These are phyloP conservation scores for Craniophora ligustri DNA, from an alignment of 2,888 invertebrate species.

Conservation along the genomic window DNA sequence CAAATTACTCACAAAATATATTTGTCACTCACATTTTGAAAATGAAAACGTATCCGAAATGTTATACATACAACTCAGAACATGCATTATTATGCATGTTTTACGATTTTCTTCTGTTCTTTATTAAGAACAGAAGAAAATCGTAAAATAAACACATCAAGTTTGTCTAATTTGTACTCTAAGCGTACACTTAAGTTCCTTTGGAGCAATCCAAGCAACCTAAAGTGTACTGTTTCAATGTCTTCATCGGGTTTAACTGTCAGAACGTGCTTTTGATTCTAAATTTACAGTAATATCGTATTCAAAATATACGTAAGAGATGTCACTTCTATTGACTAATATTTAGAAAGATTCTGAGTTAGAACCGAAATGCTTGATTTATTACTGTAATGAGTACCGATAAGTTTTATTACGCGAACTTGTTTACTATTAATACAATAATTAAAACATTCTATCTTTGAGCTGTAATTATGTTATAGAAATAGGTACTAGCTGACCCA, in stretches of 20 bases:
- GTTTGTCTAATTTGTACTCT: neutral
- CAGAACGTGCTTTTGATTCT: neutral
- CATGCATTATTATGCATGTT: no score
- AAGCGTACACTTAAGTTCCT: neutral
- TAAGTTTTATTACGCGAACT: no score
- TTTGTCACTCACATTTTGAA: neutral
- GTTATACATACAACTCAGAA: neutral
- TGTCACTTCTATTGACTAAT: no score
- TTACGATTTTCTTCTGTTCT: no score
- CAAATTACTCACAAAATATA: neutral
- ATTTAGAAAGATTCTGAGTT: neutral
- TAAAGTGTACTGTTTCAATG: slow-evolving; percentile 1
- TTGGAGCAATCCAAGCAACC: slow-evolving; percentile 10
- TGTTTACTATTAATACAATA: no score
- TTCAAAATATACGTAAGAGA: neutral
- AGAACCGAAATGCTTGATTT: no score
- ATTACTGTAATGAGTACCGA: no score
- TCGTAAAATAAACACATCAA: no score
- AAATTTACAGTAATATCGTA: slow-evolving; percentile 1
- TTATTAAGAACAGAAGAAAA: no score
- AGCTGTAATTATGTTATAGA: no score
- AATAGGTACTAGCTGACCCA: no score
- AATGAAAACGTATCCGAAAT: neutral
- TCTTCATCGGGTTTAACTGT: slow-evolving; percentile 3
- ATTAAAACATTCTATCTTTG: no score